Conservation (phyloP, 2,888 invertebrate species). For the Fragum whitleyi region DNA sequence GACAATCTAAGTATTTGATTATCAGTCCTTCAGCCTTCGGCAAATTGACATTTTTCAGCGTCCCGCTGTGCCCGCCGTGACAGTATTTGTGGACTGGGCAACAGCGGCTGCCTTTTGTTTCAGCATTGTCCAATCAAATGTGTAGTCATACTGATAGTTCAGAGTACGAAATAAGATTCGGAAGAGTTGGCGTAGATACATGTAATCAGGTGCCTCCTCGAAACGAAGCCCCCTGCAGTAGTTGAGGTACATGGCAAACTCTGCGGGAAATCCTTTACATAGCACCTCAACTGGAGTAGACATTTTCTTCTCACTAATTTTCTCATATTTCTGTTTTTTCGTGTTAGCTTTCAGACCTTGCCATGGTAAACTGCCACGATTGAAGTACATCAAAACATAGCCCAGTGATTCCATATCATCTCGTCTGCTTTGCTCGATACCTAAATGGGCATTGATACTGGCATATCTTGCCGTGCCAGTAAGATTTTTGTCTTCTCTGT, state of each 20-base stretch:
- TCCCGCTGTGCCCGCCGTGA: constrained; percentile 73
- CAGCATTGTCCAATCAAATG: constrained; percentile 99
- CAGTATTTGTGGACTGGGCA: constrained; percentile 71
- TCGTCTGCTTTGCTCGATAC: constrained; percentile 98
- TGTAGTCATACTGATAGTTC: constrained; percentile 99
- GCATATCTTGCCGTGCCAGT: constrained; percentile 86
- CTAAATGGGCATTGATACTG: constrained; percentile 93
- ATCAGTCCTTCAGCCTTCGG: no score
- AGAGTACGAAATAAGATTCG: constrained; percentile 99
- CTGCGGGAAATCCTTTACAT: constrained; percentile 98
- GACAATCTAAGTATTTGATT: no score
- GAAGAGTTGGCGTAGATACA: constrained; percentile 99
- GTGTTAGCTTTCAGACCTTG: constrained; percentile 98
- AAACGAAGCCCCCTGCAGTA: constrained; percentile 99
- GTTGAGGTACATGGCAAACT: constrained; percentile 99
- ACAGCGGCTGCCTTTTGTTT: constrained; percentile 89
- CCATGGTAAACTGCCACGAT: constrained; percentile 97
- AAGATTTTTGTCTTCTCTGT: constrained; percentile 87
- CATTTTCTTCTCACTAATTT: constrained; percentile 99
- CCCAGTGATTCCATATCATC: constrained; percentile 99
- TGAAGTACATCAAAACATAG: constrained; percentile 99
- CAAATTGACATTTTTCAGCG: constrained; percentile 48
- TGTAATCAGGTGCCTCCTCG: constrained; percentile 99
- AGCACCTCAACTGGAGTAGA: constrained; percentile 98
- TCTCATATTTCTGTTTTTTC: constrained; percentile 99